Evolutionary conservation across 2,797 vertebrate genomes (phyloP).

Genomic region (Molossus alvarezi): DNA sequence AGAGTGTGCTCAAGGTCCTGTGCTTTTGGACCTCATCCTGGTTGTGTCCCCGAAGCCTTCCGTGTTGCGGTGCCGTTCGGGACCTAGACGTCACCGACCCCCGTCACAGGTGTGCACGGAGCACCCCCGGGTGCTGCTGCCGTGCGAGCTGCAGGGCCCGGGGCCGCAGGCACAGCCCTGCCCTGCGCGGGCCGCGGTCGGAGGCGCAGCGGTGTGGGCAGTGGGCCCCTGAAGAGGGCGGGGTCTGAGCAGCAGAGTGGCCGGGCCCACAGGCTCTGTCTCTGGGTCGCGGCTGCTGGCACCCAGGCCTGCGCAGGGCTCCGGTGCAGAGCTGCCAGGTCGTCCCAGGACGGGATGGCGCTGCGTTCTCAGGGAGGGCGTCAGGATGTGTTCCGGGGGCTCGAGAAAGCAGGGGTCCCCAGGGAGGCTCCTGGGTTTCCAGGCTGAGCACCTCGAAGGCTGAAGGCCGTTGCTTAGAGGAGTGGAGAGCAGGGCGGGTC

Average conservation of each 20-base stretch:
- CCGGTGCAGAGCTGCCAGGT: background rate
- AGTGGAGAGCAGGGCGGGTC: too few species aligned
- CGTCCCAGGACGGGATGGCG: background rate
- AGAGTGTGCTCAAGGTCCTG: background rate
- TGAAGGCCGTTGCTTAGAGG: too few species aligned
- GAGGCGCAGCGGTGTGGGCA: too few species aligned
- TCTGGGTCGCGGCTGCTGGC: background rate
- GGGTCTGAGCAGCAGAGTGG: background rate
- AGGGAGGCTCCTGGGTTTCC: background rate
- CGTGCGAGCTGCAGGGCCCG: too few species aligned
- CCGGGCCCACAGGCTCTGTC: background rate
- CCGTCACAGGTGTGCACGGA: too few species aligned
- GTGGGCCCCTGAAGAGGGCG: too few species aligned
- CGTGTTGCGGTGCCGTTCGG: background rate
- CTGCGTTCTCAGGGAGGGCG: background rate
- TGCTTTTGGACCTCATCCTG: background rate
- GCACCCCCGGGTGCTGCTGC: background rate
- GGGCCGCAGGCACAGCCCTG: too few species aligned
- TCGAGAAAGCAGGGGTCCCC: too few species aligned
- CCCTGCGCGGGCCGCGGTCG: too few species aligned
- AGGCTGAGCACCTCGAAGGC: background rate
- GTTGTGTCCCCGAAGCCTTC: background rate
- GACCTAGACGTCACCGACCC: background rate
- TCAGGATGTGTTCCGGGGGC: too few species aligned
- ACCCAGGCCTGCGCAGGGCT: background rate